These are phyloP conservation scores for Pararge aegeria DNA, from an alignment of 1,140 invertebrate species.

Conservation along the genomic window DNA sequence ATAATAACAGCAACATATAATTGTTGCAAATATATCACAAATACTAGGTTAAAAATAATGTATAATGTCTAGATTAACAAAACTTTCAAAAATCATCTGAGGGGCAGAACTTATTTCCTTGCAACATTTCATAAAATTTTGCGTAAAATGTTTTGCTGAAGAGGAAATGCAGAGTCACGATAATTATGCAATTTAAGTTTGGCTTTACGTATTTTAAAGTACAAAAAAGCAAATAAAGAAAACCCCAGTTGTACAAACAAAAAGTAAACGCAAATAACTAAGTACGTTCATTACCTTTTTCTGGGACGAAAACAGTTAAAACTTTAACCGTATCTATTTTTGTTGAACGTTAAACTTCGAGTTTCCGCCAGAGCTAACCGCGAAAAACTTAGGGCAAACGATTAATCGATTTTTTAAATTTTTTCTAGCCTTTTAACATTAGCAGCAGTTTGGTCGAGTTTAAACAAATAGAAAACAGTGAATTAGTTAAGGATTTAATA, in stretches of 20 bases:
- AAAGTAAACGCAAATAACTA: background rate
- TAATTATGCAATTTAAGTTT: background rate
- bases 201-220: background rate
- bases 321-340: slow-evolving; percentile 34
- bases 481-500: no score
- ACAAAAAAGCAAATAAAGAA: background rate
- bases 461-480: no score
- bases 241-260: background rate
- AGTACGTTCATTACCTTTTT: slow-evolving; percentile 8
- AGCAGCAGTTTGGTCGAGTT: slow-evolving; percentile 38
- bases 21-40: no score
- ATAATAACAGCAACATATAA: no score
- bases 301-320: slow-evolving; percentile 27
- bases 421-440: slow-evolving; percentile 30
- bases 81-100: no score
- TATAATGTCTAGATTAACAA: no score
- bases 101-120: no score
- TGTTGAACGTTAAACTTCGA: slow-evolving; percentile 30
- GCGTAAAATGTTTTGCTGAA: background rate
- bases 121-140: no score
- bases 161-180: background rate
- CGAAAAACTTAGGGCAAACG: slow-evolving; percentile 26
- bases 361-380: slow-evolving; percentile 21
- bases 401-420: slow-evolving; percentile 52
- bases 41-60: no score